Conservation (phyloP, 1,140 invertebrate species). For the Popillia japonica region DNA sequence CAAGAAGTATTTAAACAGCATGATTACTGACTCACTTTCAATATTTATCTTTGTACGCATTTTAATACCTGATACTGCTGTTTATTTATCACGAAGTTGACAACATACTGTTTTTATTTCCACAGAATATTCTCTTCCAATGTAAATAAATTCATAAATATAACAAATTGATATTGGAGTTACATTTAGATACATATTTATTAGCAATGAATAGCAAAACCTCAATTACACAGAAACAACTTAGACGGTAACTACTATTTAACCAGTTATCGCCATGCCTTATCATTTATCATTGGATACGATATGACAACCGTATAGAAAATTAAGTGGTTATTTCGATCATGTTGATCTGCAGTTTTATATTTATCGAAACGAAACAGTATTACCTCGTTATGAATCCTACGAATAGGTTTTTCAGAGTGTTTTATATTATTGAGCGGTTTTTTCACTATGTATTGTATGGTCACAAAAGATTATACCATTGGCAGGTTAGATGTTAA, state of each 20-base stretch:
- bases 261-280: neutral
- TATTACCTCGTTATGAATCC: neutral
- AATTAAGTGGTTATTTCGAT: neutral
- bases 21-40: neutral
- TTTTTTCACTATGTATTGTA: constrained; percentile 41
- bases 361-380: neutral
- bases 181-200: too few relatives aligned
- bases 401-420: constrained; percentile 30
- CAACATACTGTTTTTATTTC: too few relatives aligned
- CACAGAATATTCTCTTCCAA: too few relatives aligned
- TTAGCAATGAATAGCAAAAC: too few relatives aligned
- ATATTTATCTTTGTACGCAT: neutral
- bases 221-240: neutral
- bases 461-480: constrained; percentile 35
- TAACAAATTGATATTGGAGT: too few relatives aligned
- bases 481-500: constrained; percentile 26
- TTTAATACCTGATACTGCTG: neutral
- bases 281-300: neutral
- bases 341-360: neutral
- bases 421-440: constrained; percentile 20
- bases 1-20: neutral
- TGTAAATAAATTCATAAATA: too few relatives aligned
- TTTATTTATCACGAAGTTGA: neutral
- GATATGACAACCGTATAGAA: neutral
- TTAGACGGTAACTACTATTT: neutral